Base-by-base conservation (phyloP, 2,797 vertebrate species). In the Eptatretus atami region DNA sequence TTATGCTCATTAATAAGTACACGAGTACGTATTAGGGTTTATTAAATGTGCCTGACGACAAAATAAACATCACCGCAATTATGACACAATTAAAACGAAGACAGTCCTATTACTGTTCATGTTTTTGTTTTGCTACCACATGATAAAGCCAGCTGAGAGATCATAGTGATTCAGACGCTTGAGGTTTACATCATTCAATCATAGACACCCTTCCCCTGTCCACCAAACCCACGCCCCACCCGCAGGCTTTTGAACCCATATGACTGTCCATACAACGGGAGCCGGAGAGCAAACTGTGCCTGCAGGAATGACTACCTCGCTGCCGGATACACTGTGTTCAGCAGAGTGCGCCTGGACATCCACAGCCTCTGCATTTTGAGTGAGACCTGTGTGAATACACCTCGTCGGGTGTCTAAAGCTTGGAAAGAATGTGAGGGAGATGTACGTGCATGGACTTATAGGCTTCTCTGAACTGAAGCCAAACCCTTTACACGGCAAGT, bases 281-380 rank as follows among this genome's bases (percentile, higher is more conserved):
- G 81, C 75, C 77, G 80, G 64, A 76, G 78, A 66, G 83, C 87
- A 64, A 82, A 92, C 68, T 94, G 86, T 65, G 78, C 79, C 64
- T 98, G 88, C 72, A 77, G 80, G 66, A 83, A 77, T 74, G 84
- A 90, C 72, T 95, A 96, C 74, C 77, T 76, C 0, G 80, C 84
- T 0, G 81, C 86, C 1, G 88, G 88, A 52, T 72, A 86, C 69
- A 85, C 85, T 71, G 77, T 78, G 71, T 95, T 98, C 77, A 81
- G 80, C 72, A 93, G 82, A 75, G 81, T 94, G 67, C 78, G 86
- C 69, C 74, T 96, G 70, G 84, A 95, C 73, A 74, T 92, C 73
- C 73, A 69, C 71, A 79, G 77, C 70, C 83, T 95, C 82, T 80
- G 76, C 71, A 84, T 96, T 69, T 82, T 93, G 75, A 93, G 88